Base-by-base conservation (phyloP, 2,888 invertebrate genomes). In the Laothoe populi region DNA sequence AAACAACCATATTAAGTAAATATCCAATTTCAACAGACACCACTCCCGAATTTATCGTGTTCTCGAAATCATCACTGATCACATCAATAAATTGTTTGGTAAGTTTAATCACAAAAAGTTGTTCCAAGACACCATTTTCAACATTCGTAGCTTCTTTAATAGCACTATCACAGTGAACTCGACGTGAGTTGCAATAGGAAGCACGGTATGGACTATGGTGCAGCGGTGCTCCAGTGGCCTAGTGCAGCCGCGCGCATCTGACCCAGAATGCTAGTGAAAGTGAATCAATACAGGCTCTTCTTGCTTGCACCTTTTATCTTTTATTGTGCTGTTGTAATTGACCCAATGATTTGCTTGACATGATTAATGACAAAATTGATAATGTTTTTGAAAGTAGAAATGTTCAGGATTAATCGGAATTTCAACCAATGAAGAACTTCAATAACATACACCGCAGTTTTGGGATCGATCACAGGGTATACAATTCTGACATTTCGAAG, bases 181-280 rank as follows among this genome's bases (percentile, higher is more conserved):
- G 73, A 79, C 82, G 84, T 86, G 81, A 79, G 84, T 72, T 83
- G 82, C 85, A 85, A 74, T 77, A 83, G 81, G 79, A 78, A 74
- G 86, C 85, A 77, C 75, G 72, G 79, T 71, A 73, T 84, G 86
- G 79, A 88, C 89, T 89, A 87, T 85, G 77, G 76, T 78, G 83
- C 84, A 83, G 81, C 79, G 71, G 63, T 87, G 86, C 67, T 84
- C 91, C 74, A 90, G 82, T 92, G 89, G 84, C 92, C 92, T 82
- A 92, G 72, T 91, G 88, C 86, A 90, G 88, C 77, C 90, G 90
- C 92, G 92, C 92, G 92, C 92, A 92, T 77, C 91, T 87, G 92
- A 87, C 92, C 92, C 77, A 86, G 71, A 74, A 67, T 70, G 90
- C 88, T 84, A 78, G 90, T 72, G 88, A 92, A 79, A 91, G 92